Conservation (phyloP, 2,797 vertebrate genomes). For the Lophotriccus pileatus region DNA sequence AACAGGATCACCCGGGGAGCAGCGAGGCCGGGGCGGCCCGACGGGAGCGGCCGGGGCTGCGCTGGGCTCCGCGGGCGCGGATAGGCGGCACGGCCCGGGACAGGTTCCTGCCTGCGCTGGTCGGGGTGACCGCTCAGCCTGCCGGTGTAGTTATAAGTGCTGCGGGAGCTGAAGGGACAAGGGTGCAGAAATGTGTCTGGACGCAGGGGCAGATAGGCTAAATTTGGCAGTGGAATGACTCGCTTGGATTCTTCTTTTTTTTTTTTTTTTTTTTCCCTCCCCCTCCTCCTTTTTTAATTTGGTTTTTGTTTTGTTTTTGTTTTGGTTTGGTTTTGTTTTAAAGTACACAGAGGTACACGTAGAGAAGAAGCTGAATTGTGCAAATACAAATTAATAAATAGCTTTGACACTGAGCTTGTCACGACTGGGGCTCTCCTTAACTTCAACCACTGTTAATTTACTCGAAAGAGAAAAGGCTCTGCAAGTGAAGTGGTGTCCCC, state of each 20-base stretch:
- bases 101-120: background rate
- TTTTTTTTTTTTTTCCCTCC: too few relatives aligned
- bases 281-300: background rate
- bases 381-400: background rate
- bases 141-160: background rate
- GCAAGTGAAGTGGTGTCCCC: background rate
- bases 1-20: too few relatives aligned
- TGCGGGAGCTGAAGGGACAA: background rate
- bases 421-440: background rate
- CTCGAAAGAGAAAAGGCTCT: background rate
- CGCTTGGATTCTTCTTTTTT: background rate
- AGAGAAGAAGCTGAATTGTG: background rate
- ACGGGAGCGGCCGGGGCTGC: background rate
- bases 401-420: background rate
- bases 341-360: background rate
- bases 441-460: background rate
- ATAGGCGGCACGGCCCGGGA: background rate
- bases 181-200: slow-evolving; percentile 1
- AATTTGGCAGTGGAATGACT: slow-evolving; percentile 12
- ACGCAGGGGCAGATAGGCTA: background rate
- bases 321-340: background rate
- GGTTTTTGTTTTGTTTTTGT: background rate
- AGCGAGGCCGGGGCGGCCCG: background rate
- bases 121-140: background rate
- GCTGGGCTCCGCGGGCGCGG: background rate